These are phyloP conservation scores for Pediacus dermestoides DNA, from an alignment of 2,888 invertebrate genomes.

Conservation along the genomic window DNA sequence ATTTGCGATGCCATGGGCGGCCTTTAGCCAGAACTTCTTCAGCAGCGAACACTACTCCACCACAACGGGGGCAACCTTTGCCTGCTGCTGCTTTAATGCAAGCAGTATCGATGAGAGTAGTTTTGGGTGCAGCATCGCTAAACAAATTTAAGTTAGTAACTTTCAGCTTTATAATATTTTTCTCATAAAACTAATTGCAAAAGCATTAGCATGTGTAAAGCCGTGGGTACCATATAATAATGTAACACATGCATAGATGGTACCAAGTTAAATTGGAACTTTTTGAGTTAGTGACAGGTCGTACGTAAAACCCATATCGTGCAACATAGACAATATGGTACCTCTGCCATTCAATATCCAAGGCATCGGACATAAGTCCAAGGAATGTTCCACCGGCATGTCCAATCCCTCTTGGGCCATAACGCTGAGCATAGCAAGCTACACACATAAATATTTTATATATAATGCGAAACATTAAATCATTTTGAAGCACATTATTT, in stretches of 20 bases:
- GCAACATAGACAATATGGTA: slow-evolving; percentile 44
- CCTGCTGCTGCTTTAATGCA: slow-evolving; percentile 77
- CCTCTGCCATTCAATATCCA: slow-evolving; percentile 73
- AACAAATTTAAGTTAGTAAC: slow-evolving; percentile 5
- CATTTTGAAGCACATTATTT: slow-evolving; percentile 20
- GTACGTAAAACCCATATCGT: slow-evolving; percentile 20
- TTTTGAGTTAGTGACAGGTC: slow-evolving; percentile 4
- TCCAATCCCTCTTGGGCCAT: slow-evolving; percentile 91
- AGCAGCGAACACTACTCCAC: slow-evolving; percentile 88
- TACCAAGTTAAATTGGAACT: no score
- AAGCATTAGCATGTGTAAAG: no score
- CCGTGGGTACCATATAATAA: no score
- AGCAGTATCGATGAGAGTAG: slow-evolving; percentile 75
- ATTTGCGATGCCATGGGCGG: slow-evolving; percentile 88
- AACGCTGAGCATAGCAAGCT: slow-evolving; percentile 96
- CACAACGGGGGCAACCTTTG: slow-evolving; percentile 86
- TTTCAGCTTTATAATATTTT: no score
- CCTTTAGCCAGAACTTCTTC: slow-evolving; percentile 91
- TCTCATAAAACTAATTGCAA: no score
- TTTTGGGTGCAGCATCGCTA: slow-evolving; percentile 74
- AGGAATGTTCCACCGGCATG: slow-evolving; percentile 84
- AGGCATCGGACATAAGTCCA: slow-evolving; percentile 81
- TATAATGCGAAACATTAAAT: slow-evolving; percentile 15
- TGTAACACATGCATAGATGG: no score
- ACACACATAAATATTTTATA: slow-evolving; percentile 32